Base-by-base conservation (phyloP, 1,140 invertebrate species). In the Drosophila lini region DNA sequence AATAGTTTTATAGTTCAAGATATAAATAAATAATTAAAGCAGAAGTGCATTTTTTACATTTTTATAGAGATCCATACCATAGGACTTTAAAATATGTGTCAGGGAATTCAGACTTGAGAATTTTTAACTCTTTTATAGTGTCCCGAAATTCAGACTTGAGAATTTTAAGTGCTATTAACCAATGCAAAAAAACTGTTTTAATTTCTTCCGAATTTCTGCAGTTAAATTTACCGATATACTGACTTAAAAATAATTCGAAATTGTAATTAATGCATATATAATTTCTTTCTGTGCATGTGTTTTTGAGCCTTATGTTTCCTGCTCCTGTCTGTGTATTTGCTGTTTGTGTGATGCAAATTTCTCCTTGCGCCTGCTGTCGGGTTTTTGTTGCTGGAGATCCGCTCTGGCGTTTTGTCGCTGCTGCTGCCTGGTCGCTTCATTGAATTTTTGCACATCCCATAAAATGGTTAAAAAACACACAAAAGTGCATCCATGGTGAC, bases 401-500 rank as follows among this genome's bases (percentile, higher is more conserved):
- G 70, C 80, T 82, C 70, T 38, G 77, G 41, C 70, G 65, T 58
- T 80, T 79, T 60, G 80, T 75, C 65, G 56, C 60, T 65, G 78
- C 63, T 88, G 56, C 60, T 61, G 78, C 63, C 63, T 88, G 84
- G 71, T 42, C 83, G 83, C 83, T 88, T 88, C 83, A 88, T 88
- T 88, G 83, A 88, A 89, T 86, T 85, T 84, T 78, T 67, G 64
- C 81, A 71, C 71, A 81, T 85, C 73, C 76, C 73, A 78, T 88
- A 64, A 88, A 88, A 88, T 82, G 82, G 80, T 83, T 80, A 65
- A 80, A 89, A 88, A 78, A 77, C 56, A 65, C 56, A 65, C 45
- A 41, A 52, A 81, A 61, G 68, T 74, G 80, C 80, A 61, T 45
- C 80, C 80, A 81, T 57, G 68, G 75, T 48, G 61, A 63, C 40